Base-by-base conservation (phyloP, 2,113 vertebrate genomes). In the Peucedramus taeniatus region DNA sequence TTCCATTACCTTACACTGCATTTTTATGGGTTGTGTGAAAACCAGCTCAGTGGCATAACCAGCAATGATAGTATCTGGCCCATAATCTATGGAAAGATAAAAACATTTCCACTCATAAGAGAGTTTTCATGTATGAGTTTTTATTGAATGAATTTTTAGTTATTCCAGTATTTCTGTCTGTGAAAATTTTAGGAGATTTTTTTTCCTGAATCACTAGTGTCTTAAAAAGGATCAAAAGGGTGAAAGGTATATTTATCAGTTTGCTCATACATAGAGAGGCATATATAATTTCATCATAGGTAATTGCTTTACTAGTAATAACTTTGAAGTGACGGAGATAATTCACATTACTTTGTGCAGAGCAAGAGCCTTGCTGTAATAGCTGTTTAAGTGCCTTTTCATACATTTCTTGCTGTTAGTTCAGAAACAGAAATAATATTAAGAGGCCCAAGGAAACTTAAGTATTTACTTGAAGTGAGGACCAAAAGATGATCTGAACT, bases 401-500 rank as follows among this genome's bases (percentile, higher is more conserved):
- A 2, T 56, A 81, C 16, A 56, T 81, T 88, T 70, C 42, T 88
- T 83, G 12, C 44, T 94, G 35, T 75, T 90, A 71, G 39, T 80
- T 87, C 72, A 81, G 85, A 79, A 87, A 83, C 33, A 60, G 51
- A 83, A 94, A 83, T 70, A 70, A 37, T 94, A 64, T 51, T 94
- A 64, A 72, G 92, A 92, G 37, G 23, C n/a, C 56, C 7, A 35
- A 87, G 60, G 72, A 96, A 15, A 87, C 24, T 92, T 92, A 71
- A 39, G 60, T 75, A 22, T 42, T 45, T 82, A 71, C 64, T 90
- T 90, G 49, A 92, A 93, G 60, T 75, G n/a, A 78, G 44, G n/a
- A 64, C 80, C 72, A 78, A 76, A 90, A 89, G 80, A 50, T 60
- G 64, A 81, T 90, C 40, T 71, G 90, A 95, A 89, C 72, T 92